Evolutionary conservation across 2,113 vertebrate species (phyloP).

Genomic region (Brachypodius melanocephalos): DNA sequence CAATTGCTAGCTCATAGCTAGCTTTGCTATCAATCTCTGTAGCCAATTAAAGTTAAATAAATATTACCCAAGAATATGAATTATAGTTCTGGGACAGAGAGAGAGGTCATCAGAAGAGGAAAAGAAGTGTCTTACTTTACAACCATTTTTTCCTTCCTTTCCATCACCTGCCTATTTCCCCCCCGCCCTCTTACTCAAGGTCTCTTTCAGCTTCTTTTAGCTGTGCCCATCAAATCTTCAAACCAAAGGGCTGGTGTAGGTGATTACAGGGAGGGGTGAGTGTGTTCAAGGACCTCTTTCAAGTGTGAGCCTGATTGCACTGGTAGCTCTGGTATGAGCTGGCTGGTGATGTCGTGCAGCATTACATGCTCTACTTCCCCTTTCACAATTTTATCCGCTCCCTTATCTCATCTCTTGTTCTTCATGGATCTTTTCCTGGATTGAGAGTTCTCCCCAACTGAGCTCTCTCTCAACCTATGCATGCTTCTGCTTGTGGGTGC

Average conservation of each 20-base stretch:
- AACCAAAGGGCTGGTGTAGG: neutral
- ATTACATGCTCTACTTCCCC: slow-evolving; percentile 14
- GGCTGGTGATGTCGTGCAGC: neutral
- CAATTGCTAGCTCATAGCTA: neutral
- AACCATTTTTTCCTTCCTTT: neutral
- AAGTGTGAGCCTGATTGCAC: neutral
- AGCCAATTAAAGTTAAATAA: neutral
- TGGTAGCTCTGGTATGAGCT: neutral
- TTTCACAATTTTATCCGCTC: neutral
- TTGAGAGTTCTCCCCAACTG: neutral
- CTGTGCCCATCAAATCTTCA: neutral
- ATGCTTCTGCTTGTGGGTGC: neutral
- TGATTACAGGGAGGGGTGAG: neutral
- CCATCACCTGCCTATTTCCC: rapidly evolving
- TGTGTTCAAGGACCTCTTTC: neutral
- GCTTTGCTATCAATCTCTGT: neutral
- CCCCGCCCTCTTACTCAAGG: neutral
- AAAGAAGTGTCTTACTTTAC: neutral
- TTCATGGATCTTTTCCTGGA: neutral
- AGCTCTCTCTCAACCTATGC: neutral
- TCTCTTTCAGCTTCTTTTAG: neutral
- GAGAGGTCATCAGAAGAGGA: neutral
- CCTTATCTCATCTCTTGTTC: neutral
- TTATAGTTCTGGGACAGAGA: neutral
- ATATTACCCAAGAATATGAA: neutral